Evolutionary conservation across 1,140 invertebrate species (phyloP).

Genomic region (Brachionus paranguensis): DNA sequence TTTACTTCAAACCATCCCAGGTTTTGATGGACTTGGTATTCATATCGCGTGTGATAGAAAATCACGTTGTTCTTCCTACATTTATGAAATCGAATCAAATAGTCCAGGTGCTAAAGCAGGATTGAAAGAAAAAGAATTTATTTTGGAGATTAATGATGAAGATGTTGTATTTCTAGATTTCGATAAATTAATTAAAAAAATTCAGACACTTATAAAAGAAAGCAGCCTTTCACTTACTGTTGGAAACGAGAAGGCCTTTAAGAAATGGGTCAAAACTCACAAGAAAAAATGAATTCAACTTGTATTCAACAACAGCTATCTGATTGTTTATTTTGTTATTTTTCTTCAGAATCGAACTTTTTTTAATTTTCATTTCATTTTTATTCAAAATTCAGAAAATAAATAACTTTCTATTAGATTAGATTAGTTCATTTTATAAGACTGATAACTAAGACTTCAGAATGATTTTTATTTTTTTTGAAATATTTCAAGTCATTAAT

Average conservation of each 20-base stretch:
- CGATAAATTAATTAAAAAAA: neutral
- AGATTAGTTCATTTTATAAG: neutral
- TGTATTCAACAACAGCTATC: neutral
- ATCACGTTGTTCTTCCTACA: constrained; percentile 5
- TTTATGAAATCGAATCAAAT: constrained; percentile 28
- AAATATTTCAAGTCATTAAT: neutral
- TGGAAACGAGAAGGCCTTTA: constrained; percentile 33
- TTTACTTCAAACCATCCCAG: neutral
- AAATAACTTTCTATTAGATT: neutral
- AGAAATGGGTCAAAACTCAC: constrained; percentile 19
- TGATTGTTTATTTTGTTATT: neutral
- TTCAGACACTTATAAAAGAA: constrained; percentile 18
- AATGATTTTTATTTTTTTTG: neutral
- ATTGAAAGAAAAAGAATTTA: constrained; percentile 12
- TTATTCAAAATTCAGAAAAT: neutral
- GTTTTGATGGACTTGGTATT: constrained; percentile 21
- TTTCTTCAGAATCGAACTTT: neutral
- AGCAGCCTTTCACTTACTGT: neutral
- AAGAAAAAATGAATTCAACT: neutral
- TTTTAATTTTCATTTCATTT: neutral
- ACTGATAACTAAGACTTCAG: neutral
- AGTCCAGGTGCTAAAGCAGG: constrained; percentile 6
- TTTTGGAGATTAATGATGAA: constrained; percentile 15
- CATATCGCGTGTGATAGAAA: constrained; percentile 18
- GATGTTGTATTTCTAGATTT: constrained; percentile 20